Base-by-base conservation (phyloP, 1,140 invertebrate genomes). In the Phortica variegata region DNA sequence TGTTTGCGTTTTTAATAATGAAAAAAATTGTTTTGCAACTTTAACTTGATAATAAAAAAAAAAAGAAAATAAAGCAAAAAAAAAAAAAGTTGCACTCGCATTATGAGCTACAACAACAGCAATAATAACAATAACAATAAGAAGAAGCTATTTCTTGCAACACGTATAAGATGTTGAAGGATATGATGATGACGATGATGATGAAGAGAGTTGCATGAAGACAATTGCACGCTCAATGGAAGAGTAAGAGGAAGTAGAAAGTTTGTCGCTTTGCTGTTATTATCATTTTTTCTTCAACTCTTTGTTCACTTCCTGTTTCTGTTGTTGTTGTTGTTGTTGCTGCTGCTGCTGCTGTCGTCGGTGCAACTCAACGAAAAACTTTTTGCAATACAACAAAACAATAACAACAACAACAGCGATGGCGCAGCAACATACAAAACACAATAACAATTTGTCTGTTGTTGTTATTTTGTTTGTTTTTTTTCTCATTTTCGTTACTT, bases 21-120 rank as follows among this genome's bases (percentile, higher is more conserved):
- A n/a, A n/a, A n/a, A n/a, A 66, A 59, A 62, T 56, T 68, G 62
- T 56, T n/a, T 37, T 54, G 50, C 63, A 63, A 66, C 63, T 68
- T 63, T 57, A 63, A 63, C 65, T 60, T 68, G 60, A 68, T 68
- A 54, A 60, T 47, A 63, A 9, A 48, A 29, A 45, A 43, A 26
- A 16, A 23, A 3, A 43, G 32, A 37, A 45, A 43, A 26, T n/a
- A 23, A 3, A 43, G 32, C 33, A 23, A 44, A 21, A 29, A 33
- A 29, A 15, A 52, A 55, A 43, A 52, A 65, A 62, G 60, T 54
- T 68, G 63, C 60, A 60, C 53, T 62, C 63, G 68, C 63, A 68
- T 62, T 63, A 62, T 60, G 53, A 50, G n/a, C 63, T 62, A 60
- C 57, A 63, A 66, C 63, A 66, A 65, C 37, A 45, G 29, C 29